These are phyloP conservation scores for Bugula neritina DNA, from an alignment of 2,888 invertebrate species.

Conservation along the genomic window DNA sequence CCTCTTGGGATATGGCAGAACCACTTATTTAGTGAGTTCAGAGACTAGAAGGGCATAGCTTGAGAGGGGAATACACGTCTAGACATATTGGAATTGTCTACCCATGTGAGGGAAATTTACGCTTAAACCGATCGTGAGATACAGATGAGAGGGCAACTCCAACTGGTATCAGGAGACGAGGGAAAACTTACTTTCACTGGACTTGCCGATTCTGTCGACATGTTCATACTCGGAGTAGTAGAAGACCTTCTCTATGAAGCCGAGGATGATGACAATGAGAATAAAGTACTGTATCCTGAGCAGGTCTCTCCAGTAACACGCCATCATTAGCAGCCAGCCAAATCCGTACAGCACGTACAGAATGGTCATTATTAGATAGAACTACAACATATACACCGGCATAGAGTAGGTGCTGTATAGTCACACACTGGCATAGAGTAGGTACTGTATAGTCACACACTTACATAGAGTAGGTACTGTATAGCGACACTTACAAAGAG, in stretches of 20 bases:
- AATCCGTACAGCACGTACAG: constrained; percentile 77
- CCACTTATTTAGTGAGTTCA: no score
- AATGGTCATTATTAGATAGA: constrained; percentile 83
- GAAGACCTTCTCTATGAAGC: constrained; percentile 68
- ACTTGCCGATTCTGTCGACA: constrained; percentile 63
- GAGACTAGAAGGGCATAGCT: no score
- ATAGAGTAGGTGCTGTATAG: not conserved
- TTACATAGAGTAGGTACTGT: not conserved
- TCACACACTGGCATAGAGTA: not conserved
- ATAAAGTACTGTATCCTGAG: constrained; percentile 93
- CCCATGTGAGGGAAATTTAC: no score
- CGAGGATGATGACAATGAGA: constrained; percentile 79
- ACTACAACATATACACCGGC: constrained; percentile 57
- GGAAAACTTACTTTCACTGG: constrained; percentile 52
- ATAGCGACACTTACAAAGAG: not conserved
- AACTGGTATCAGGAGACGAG: no score
- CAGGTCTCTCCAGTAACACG: constrained; percentile 81
- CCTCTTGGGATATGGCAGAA: no score
- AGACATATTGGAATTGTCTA: no score
- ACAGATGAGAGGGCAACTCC: no score
- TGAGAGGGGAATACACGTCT: no score
- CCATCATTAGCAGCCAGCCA: constrained; percentile 75
- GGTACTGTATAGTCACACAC: not conserved
- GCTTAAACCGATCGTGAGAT: no score
- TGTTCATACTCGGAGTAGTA: constrained; percentile 83